These are phyloP conservation scores for Drosophila subquinaria DNA, from an alignment of 2,888 invertebrate species.

Conservation along the genomic window DNA sequence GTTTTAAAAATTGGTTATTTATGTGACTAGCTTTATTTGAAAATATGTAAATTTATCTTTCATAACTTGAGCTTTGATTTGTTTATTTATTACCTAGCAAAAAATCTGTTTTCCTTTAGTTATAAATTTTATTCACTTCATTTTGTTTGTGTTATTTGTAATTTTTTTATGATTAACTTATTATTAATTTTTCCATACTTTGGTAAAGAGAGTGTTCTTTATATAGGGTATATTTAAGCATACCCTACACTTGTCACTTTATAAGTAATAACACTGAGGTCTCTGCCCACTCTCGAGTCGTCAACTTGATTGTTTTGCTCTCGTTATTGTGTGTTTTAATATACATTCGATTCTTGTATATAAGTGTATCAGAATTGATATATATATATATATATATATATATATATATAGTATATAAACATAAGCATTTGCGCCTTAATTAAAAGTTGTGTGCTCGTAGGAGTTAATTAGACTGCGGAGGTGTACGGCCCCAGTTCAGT, in stretches of 20 bases:
- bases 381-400: constrained; percentile 27
- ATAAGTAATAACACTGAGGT: constrained; percentile 7
- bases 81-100: no score
- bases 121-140: no score
- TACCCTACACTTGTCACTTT: neutral
- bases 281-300: constrained; percentile 57
- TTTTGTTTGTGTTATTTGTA: no score
- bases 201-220: neutral
- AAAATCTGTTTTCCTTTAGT: no score
- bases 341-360: constrained; percentile 56
- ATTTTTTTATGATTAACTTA: no score
- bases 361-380: constrained; percentile 17
- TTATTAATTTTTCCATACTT: no score
- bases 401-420: constrained; percentile 27
- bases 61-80: no score
- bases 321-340: constrained; percentile 50
- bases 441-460: constrained; percentile 69
- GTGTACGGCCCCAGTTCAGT: constrained; percentile 55
- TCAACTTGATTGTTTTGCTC: constrained; percentile 58
- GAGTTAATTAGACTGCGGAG: constrained; percentile 80
- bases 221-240: neutral
- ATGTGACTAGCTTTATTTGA: no score
- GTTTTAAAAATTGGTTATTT: no score
- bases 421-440: constrained; percentile 64
- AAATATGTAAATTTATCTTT: neutral